These are phyloP conservation scores for Protonemura montana DNA, from an alignment of 2,888 invertebrate genomes.

Conservation along the genomic window DNA sequence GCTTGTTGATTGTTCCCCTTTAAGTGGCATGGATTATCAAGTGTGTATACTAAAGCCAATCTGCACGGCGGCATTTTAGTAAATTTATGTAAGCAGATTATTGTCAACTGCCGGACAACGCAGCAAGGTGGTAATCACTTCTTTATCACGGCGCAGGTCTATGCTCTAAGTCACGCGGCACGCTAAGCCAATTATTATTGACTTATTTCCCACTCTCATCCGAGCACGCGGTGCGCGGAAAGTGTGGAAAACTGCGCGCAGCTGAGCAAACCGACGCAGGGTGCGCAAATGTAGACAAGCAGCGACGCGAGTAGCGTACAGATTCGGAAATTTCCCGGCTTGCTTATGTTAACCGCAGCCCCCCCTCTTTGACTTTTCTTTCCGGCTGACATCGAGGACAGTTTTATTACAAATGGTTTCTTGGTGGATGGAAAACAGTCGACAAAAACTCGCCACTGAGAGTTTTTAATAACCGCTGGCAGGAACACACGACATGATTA, in stretches of 20 bases:
- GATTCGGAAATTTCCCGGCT: not conserved
- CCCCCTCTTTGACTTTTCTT: not conserved
- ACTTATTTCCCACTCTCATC: slow-evolving; percentile 29
- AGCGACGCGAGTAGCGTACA: slow-evolving; percentile 16
- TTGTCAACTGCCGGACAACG: slow-evolving; percentile 16
- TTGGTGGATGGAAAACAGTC: not conserved
- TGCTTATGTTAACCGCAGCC: not conserved
- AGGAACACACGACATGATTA: not conserved
- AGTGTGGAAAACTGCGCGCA: not conserved
- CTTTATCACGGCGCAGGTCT: not conserved
- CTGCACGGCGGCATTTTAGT: not conserved
- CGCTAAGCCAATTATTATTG: slow-evolving; percentile 38
- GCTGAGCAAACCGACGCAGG: not conserved
- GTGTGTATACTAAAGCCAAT: slow-evolving; percentile 16
- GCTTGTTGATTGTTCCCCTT: slow-evolving; percentile 4
- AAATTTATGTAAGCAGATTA: slow-evolving; percentile 34
- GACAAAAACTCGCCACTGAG: not conserved
- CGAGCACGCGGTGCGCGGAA: not conserved
- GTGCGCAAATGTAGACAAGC: not conserved
- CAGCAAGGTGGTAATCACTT: slow-evolving; percentile 29
- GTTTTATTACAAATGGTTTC: not conserved
- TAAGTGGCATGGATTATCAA: slow-evolving; percentile 4
- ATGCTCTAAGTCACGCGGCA: not conserved
- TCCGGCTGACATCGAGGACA: not conserved
- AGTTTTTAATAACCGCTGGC: not conserved